These are phyloP conservation scores for Drosophila pallidifrons DNA, from an alignment of 1,140 invertebrate species.

Conservation along the genomic window DNA sequence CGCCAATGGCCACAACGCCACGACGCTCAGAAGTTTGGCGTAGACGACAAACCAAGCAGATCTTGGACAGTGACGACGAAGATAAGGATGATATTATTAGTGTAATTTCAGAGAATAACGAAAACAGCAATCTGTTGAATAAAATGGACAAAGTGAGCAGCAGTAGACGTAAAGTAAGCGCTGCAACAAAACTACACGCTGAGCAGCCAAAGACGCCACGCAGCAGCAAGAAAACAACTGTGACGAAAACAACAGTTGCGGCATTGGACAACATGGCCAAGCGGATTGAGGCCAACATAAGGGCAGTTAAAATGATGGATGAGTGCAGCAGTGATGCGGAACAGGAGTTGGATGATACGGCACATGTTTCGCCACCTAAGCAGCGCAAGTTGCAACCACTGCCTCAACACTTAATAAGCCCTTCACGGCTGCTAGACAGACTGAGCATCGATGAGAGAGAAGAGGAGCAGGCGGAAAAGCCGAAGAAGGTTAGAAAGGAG, in stretches of 20 bases:
- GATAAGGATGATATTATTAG: conserved; percentile 56
- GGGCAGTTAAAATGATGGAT: conserved; percentile 22
- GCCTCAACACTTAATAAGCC: conserved; percentile 75
- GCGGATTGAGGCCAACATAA: conserved; percentile 29
- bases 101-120: conserved; percentile 78
- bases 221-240: conserved; percentile 63
- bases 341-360: conserved; percentile 29
- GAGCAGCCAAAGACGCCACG: conserved; percentile 73
- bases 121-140: conserved; percentile 76
- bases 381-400: conserved; percentile 58
- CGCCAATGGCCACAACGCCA: conserved; percentile 51
- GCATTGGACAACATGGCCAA: conserved; percentile 20
- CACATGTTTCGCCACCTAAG: conserved; percentile 74
- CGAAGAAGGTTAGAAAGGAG: conserved; percentile 18
- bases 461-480: conserved; percentile 21
- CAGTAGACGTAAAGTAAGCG: conserved; percentile 28
- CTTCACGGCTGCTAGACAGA: conserved; percentile 71
- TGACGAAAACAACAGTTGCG: conserved; percentile 24
- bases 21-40: conserved; percentile 74
- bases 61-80: conserved; percentile 64
- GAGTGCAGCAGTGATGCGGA: conserved; percentile 19
- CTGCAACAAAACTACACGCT: conserved; percentile 29
- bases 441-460: conserved; percentile 80
- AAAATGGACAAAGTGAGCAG: conserved; percentile 66
- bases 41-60: conserved; percentile 57